phyloP scores from a whole-genome alignment of 2,888 invertebrate species.

The Cosmorhoe ocellata region DNA sequence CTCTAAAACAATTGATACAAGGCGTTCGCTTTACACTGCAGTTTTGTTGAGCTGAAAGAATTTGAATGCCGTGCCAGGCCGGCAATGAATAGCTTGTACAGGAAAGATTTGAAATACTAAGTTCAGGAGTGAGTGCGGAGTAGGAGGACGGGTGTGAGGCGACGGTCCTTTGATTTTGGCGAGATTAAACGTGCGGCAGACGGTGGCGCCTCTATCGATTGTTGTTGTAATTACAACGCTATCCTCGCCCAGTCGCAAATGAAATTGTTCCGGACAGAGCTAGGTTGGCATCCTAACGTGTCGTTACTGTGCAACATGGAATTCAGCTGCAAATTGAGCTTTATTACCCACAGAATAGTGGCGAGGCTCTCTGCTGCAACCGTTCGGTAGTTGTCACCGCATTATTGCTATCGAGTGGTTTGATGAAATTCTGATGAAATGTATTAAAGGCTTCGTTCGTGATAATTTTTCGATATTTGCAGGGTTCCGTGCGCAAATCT shows the following conservation, averaged over 20 bases:
- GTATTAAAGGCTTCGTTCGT: conserved; percentile 40
- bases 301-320: conserved; percentile 58
- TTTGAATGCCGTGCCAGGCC: background rate
- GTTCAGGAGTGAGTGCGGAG: conserved; percentile 51
- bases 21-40: conserved; percentile 45
- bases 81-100: conserved; percentile 46
- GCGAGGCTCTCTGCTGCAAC: conserved; percentile 17
- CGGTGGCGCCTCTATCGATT: conserved; percentile 83
- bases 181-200: conserved; percentile 83
- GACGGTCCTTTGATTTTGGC: conserved; percentile 80
- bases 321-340: conserved; percentile 53
- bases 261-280: conserved; percentile 81
- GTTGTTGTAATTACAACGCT: conserved; percentile 83
- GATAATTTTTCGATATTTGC: conserved; percentile 21
- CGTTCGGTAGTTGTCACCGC: conserved; percentile 33
- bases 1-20: conserved; percentile 50
- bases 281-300: conserved; percentile 73
- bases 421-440: conserved; percentile 56
- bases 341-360: conserved; percentile 45
- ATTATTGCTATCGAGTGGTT: conserved; percentile 56
- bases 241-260: conserved; percentile 82
- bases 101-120: background rate
- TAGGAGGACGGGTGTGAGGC: conserved; percentile 71
- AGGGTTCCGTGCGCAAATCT: background rate
- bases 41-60: conserved; percentile 1